Base-by-base conservation (phyloP, 1,140 invertebrate species). In the Cryptotermes secundus region DNA sequence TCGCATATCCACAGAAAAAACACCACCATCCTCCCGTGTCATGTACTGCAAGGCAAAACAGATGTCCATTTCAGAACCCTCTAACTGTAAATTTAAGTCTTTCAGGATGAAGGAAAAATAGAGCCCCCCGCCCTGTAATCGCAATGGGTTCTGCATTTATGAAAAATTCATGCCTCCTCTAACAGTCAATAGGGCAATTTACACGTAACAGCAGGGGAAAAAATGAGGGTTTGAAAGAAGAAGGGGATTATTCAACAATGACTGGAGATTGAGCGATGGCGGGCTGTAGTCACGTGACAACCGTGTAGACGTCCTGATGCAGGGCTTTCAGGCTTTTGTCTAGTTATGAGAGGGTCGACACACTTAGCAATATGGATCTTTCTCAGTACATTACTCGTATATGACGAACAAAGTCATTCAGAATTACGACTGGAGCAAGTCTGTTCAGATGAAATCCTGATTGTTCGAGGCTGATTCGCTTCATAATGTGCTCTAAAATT, bases 181-280 rank as follows among this genome's bases (percentile, higher is more conserved):
- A 72, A 72, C 59, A 72, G 59, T 72, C 59, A 72, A 72, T 72
- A 72, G 59, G 59, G 59, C 59, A 72, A 72, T 72, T 72, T 31
- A 31, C 59, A 72, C 59, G 59, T 72, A n/a, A n/a, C 59, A 72
- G 59, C 59, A 72, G 14, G 59, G 59, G n/a, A 31, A 72, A 72
- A 72, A 72, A 72, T n/a, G 59, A 31, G 59, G 59, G 59, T 12
- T 72, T n/a, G 1, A 31, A 72, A 72, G 59, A 31, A 14, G 59
- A 26, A 26, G 59, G 59, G n/a, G 26, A 72, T 72, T 72, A 72
- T 16, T n/a, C 59, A 31, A 72, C 59, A 72, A 72, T 31, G 59
- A 26, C 59, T 49, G 45, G 45, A 49, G 45, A 49, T 49, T 49
- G 45, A 49, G n/a, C 26, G 59, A 72, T 72, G 59, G 59, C 59